Evolutionary conservation across 2,888 invertebrate species (phyloP).

Genomic region (Cerceris rybyensis): DNA sequence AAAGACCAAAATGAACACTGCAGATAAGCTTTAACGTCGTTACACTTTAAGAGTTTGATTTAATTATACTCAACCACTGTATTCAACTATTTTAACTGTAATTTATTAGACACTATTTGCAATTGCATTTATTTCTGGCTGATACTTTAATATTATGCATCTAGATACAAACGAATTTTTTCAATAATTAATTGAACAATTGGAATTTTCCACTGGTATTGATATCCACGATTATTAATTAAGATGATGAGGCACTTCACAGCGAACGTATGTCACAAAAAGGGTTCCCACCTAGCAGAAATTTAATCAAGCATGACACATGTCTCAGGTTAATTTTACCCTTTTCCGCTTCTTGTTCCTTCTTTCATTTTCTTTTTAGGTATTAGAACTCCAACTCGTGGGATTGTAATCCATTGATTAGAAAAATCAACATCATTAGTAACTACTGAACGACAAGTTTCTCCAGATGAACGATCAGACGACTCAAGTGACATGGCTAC

Average conservation of each 20-base stretch:
- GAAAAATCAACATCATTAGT: constrained; percentile 48
- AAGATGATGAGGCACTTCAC: background rate
- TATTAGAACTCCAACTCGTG: constrained; percentile 64
- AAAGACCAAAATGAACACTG: too few species aligned
- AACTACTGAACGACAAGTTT: constrained; percentile 38
- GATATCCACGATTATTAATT: too few species aligned
- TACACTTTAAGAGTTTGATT: too few species aligned
- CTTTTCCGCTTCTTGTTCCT: constrained; percentile 5
- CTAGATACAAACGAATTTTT: too few species aligned
- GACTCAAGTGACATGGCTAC: background rate
- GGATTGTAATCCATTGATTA: constrained; percentile 72
- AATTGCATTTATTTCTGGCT: too few species aligned
- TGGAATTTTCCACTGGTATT: too few species aligned
- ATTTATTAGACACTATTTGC: too few species aligned
- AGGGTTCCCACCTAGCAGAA: constrained; percentile 60
- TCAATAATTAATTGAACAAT: too few species aligned
- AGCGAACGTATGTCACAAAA: constrained; percentile 10
- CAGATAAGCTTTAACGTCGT: too few species aligned
- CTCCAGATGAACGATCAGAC: constrained; percentile 46
- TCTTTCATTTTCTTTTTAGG: constrained; percentile 49
- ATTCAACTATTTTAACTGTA: too few species aligned
- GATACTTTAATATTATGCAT: too few species aligned
- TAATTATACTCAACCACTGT: too few species aligned
- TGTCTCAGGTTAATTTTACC: constrained; percentile 36
- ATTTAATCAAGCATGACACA: constrained; percentile 70